phyloP scores from a whole-genome alignment of 2,888 invertebrate species.

The Cheilosia vulpina region DNA sequence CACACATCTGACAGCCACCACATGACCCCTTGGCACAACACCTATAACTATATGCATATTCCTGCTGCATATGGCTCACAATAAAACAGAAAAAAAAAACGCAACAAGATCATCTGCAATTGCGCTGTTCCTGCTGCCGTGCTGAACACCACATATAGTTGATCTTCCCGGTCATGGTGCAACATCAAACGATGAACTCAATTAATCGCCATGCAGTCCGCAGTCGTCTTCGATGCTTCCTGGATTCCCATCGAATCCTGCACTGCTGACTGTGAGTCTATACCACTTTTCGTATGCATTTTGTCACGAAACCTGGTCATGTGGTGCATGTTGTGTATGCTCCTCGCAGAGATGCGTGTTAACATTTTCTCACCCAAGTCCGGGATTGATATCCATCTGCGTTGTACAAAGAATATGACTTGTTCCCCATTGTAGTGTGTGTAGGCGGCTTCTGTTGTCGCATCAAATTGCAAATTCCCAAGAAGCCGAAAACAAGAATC shows the following conservation, averaged over 20 bases:
- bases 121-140: constrained; percentile 40
- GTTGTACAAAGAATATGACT: constrained; percentile 61
- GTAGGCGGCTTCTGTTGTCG: constrained; percentile 27
- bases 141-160: constrained; percentile 16
- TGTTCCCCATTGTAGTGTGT: constrained; percentile 2
- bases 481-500: constrained; percentile 58
- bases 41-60: constrained; percentile 6
- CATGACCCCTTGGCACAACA: constrained; percentile 55
- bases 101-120: constrained; percentile 64
- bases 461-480: constrained; percentile 65
- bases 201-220: constrained; percentile 63
- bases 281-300: constrained; percentile 59
- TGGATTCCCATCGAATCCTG: constrained; percentile 51
- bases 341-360: constrained; percentile 61
- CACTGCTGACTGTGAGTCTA: not conserved
- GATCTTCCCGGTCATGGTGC: constrained; percentile 70
- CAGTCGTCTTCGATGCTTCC: constrained; percentile 49
- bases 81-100: constrained; percentile 34
- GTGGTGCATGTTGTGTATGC: constrained; percentile 64
- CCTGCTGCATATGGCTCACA: not conserved
- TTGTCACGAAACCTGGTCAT: constrained; percentile 72
- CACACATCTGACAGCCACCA: constrained; percentile 57
- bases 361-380: constrained; percentile 41
- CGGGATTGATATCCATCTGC: constrained; percentile 66
- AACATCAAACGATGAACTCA: constrained; percentile 74